phyloP scores from a whole-genome alignment of 2,113 vertebrate species.

The Trogon melanurus region DNA sequence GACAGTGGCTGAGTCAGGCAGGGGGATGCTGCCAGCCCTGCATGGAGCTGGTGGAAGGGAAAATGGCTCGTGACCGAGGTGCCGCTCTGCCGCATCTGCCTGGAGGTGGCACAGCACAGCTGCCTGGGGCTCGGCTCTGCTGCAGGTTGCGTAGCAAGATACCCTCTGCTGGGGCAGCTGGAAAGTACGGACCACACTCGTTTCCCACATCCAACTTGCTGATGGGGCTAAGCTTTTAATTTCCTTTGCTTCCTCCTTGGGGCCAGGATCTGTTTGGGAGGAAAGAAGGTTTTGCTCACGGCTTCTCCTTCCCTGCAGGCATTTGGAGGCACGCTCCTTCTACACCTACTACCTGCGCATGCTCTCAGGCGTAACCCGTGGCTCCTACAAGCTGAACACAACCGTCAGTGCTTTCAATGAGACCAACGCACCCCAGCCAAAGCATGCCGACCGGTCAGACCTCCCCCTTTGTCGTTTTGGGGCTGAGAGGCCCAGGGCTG shows the following conservation, averaged over 20 bases:
- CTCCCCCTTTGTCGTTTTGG: not conserved
- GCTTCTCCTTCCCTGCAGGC: slow-evolving; percentile 69
- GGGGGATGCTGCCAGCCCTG: slow-evolving; percentile 7
- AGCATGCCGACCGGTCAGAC: slow-evolving; percentile 79
- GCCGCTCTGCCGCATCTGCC: slow-evolving; percentile 64
- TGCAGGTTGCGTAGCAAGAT: fast-evolving
- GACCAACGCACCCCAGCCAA: slow-evolving; percentile 43
- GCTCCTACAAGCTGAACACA: slow-evolving; percentile 57
- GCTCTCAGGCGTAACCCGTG: slow-evolving; percentile 76
- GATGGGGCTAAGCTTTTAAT: not conserved
- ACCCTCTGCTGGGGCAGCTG: fast-evolving
- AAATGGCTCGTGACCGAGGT: slow-evolving; percentile 64
- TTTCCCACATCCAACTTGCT: not conserved
- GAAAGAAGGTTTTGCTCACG: not conserved
- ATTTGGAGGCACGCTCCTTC: slow-evolving; percentile 80
- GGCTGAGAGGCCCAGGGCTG: not conserved
- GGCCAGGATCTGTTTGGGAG: not conserved
- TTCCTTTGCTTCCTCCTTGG: not conserved
- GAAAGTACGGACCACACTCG: fast-evolving
- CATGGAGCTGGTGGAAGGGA: slow-evolving; percentile 62
- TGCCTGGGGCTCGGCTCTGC: not conserved
- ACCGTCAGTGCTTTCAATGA: not conserved
- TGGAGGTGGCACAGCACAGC: not conserved
- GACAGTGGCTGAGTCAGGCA: slow-evolving; percentile 16
- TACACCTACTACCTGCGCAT: slow-evolving; percentile 85